Evolutionary conservation across 2,113 vertebrate species (phyloP), one percentile per base, ranked within the genome.

Genomic region (Tautogolabrus adspersus): DNA sequence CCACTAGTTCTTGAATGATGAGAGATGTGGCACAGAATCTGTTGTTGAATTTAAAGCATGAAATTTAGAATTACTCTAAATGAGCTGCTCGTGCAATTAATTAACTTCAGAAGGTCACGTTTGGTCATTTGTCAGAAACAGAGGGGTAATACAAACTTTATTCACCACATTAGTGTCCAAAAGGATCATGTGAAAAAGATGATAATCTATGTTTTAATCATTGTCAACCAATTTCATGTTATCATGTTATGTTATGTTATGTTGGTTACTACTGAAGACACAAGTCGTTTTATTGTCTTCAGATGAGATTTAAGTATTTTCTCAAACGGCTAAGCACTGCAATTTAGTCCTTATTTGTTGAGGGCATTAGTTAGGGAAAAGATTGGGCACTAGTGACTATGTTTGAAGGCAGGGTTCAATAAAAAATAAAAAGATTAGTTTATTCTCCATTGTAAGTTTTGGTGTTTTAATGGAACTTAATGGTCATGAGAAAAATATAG

Each of bases 101-200:
- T 92, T 89, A 82, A 85, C 73, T 88, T 64, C 56, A 71, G 88
- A 87, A 89, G 91, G 84, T 90, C 87, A 80, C 58, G 15, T 84
- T 88, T 84, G 86, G 83, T 79, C 66, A 57, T 65, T 77, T 75
- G 77, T 90, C 58, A 65, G 77, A 63, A 79, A 51, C 65, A 65
- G 30, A 49, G 13, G 42, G 16, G 34, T 30, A 47, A 64, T 26
- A 37, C 12, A 58, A 67, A 67, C 52, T 63, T 57, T 3, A 72
- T 69, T 71, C 40, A n/a, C 66, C 15, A 6, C 18, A 49, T 3
- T 46, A 5, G 54, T 16, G 55, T 61, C n/a, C 18, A 22, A 58
- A 40, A 59, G 42, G 19, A 18, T 12, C n/a, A 46, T 51, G 26
- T 26, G 21, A 9, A 18, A 58, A 65, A 38, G 23, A 8, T 0